Percentiles rank a stretch among this genome's conserved stretches.
Evolutionary conservation across 2,888 invertebrate genomes (phyloP).

Genomic region (Charanyca ferruginea): DNA sequence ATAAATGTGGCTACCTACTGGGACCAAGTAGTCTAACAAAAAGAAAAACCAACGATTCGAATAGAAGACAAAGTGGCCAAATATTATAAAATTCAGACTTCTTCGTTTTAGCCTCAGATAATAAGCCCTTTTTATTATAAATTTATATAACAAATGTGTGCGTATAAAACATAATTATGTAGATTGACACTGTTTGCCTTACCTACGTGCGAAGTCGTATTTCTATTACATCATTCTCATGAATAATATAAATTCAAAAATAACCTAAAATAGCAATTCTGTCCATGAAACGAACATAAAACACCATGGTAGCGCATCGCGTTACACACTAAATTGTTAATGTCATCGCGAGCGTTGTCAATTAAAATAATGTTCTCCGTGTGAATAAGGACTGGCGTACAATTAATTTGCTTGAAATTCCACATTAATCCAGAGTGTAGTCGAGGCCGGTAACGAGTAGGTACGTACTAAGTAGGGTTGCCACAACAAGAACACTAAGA

Average conservation of each 20-base stretch:
- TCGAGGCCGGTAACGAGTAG: slow-evolving; percentile 55
- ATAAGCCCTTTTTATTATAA: too few species aligned
- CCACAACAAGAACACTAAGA: neutral
- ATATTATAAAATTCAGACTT: too few species aligned
- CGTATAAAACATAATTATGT: too few species aligned
- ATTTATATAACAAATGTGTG: too few species aligned
- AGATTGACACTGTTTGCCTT: too few species aligned
- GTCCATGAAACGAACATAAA: slow-evolving; percentile 15
- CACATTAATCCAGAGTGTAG: slow-evolving; percentile 73
- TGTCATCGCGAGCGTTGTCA: slow-evolving; percentile 68
- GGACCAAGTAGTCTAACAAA: too few species aligned
- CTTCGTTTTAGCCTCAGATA: too few species aligned
- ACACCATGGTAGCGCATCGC: slow-evolving; percentile 28
- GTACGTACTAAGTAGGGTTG: slow-evolving; percentile 40
- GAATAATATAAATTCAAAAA: neutral
- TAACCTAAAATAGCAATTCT: neutral
- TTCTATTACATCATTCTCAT: neutral
- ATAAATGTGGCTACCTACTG: too few species aligned
- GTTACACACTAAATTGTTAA: slow-evolving; percentile 62
- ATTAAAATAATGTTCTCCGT: slow-evolving; percentile 73
- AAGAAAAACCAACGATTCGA: too few species aligned
- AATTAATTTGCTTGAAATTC: slow-evolving; percentile 79
- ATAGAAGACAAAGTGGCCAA: too few species aligned
- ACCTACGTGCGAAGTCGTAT: too few species aligned
- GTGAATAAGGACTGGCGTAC: slow-evolving; percentile 71